These are phyloP conservation scores for Cephalopholis sonnerati DNA, from an alignment of 2,113 vertebrate species.

Conservation along the genomic window DNA sequence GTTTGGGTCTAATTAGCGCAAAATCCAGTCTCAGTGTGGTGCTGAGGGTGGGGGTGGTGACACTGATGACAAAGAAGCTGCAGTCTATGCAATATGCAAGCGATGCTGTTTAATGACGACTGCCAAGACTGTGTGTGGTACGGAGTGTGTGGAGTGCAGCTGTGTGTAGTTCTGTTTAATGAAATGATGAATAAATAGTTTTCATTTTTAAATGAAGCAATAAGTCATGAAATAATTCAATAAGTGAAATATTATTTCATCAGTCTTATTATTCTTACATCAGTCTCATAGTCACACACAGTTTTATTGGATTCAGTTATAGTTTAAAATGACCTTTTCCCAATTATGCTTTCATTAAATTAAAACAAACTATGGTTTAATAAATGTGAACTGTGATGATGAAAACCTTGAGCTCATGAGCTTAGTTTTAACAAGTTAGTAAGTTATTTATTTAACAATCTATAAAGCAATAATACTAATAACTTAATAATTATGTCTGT, in stretches of 20 bases:
- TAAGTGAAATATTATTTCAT: background rate
- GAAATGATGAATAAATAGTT: background rate
- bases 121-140: constrained; percentile 5
- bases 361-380: background rate
- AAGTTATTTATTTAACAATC: background rate
- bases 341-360: background rate
- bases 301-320: background rate
- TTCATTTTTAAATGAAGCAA: constrained; percentile 31
- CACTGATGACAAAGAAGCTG: constrained; percentile 48
- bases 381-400: background rate
- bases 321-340: background rate
- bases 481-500: too few relatives aligned
- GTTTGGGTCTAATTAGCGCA: constrained; percentile 57
- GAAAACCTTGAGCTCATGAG: background rate
- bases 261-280: constrained; percentile 10
- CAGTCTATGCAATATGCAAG: constrained; percentile 46
- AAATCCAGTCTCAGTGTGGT: constrained; percentile 13
- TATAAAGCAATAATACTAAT: too few relatives aligned
- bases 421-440: background rate
- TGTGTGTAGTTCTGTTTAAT: constrained; percentile 13
- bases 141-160: constrained; percentile 4
- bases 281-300: background rate
- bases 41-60: background rate
- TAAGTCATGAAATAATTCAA: constrained; percentile 16
- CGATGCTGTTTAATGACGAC: background rate